Evolutionary conservation across 1,140 invertebrate genomes (phyloP), one percentile per base, ranked within the genome.

Genomic region (Brachionus koreanus): DNA sequence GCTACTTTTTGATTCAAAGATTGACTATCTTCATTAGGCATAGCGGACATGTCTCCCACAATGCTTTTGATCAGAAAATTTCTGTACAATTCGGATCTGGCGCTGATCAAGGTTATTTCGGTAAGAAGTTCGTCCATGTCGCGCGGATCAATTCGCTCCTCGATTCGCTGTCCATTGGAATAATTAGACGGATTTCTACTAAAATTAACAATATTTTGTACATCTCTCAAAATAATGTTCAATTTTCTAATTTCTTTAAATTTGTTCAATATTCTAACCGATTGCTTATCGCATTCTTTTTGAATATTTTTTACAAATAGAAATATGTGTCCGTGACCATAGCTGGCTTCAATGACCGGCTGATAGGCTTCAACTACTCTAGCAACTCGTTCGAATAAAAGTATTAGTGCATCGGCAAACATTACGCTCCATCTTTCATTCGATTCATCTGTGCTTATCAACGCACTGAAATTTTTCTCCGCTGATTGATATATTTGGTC

Each of bases 271-370:
- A 96, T 91, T 83, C 86, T 86, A 29, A 87, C 85, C 84, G 91
- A 88, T 87, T 94, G 93, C 83, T 90, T 86, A 87, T 96, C 94
- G 87, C 95, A 97, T 88, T 97, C 95, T 85, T 91, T 92, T 87
- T 97, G 94, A 72, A 97, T 87, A 85, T 92, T 91, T 76, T 88
- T 90, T 74, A 94, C 89, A 76, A 93, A 91, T 7, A 90, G 91
- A 57, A 94, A 87, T 43, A 97, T 87, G 85, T 91, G 91, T 3
- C 94, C 93, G 39, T 92, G 92, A 75, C 95, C 95, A 90, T 98
- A 98, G 88, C 94, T 96, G 6, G 94, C 95, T 87, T 97, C 95
- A 43, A 98, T 92, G 33, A 97, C 90, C 0, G 96, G 94, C 85
- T 97, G 94, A 89, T 97, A 94, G 25, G 94, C 91, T 89, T 97